A percentile compares a stretch with the other conserved stretches of the same genome.
Conservation (phyloP, 1,140 invertebrate genomes). For the Thalassaphorura encarpata region DNA sequence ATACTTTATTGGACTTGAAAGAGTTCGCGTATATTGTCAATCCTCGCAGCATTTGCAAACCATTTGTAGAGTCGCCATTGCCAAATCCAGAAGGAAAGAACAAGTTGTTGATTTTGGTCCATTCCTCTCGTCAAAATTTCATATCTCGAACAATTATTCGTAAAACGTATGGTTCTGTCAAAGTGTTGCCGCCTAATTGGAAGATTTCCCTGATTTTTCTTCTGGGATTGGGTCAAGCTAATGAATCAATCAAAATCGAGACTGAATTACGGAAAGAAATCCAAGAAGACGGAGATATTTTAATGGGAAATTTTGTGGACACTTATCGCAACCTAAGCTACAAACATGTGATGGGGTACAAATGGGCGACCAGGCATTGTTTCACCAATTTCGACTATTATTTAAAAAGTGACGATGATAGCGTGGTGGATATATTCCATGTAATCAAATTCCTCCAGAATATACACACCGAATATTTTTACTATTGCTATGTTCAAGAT, state of each 20-base stretch:
- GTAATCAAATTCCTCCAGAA: conserved; percentile 35
- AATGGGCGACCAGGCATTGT: conserved; percentile 41
- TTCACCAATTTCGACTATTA: conserved; percentile 37
- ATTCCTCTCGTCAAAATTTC: conserved; percentile 39
- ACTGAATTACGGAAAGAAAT: conserved; percentile 14
- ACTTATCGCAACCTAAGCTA: conserved; percentile 42
- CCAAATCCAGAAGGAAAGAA: too few relatives aligned
- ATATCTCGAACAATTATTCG: conserved; percentile 37
- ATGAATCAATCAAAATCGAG: too few relatives aligned
- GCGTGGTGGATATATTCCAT: conserved; percentile 44
- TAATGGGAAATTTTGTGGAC: conserved; percentile 40
- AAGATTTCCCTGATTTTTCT: conserved; percentile 35
- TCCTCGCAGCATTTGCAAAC: too few relatives aligned
- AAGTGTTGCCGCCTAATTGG: conserved; percentile 21
- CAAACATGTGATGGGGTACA: conserved; percentile 43
- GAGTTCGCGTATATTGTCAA: too few relatives aligned
- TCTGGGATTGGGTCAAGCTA: conserved; percentile 25
- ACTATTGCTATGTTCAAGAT: conserved; percentile 35
- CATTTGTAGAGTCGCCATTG: too few relatives aligned
- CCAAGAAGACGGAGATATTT: conserved; percentile 35
- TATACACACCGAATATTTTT: conserved; percentile 26
- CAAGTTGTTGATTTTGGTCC: conserved; percentile 34
- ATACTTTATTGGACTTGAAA: too few relatives aligned
- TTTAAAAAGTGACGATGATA: conserved; percentile 47
- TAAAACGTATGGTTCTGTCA: conserved; percentile 31